A percentile compares a stretch with the other conserved stretches of the same genome.
phyloP scores from a whole-genome alignment of 2,888 invertebrate genomes.

The Myopa tessellatipennis region DNA sequence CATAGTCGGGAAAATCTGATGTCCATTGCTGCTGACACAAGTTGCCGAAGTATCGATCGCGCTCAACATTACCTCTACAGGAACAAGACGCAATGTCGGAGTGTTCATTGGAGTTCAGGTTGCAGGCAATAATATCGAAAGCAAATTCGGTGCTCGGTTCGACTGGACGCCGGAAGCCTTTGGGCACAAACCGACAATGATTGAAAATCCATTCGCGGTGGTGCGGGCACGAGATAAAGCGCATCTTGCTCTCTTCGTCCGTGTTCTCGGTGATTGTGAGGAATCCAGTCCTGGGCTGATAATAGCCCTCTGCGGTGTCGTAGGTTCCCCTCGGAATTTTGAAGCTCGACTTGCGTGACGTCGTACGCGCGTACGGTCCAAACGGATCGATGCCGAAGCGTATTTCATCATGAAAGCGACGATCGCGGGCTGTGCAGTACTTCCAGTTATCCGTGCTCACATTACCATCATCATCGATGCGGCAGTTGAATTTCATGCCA shows the following conservation, averaged over 20 bases:
- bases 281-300: conserved; percentile 69
- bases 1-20: neutral
- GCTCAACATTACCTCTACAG: neutral
- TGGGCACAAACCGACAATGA: conserved; percentile 9
- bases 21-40: neutral
- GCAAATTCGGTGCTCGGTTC: neutral
- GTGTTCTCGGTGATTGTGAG: conserved; percentile 36
- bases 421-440: conserved; percentile 75
- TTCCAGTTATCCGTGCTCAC: conserved; percentile 71
- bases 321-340: conserved; percentile 74
- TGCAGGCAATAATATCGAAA: conserved; percentile 1
- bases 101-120: conserved; percentile 4
- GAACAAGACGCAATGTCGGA: neutral
- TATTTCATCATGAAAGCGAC: conserved; percentile 69
- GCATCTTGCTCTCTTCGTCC: neutral
- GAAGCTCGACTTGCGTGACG: conserved; percentile 72
- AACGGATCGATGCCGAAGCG: conserved; percentile 74
- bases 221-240: conserved; percentile 16
- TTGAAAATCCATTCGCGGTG: conserved; percentile 26
- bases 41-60: conserved; percentile 21
- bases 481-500: conserved; percentile 66
- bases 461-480: conserved; percentile 42
- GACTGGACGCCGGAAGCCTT: neutral
- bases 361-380: conserved; percentile 72
- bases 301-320: conserved; percentile 82